Evolutionary conservation across 2,797 vertebrate genomes (phyloP), one percentile per base, ranked within the genome.

Genomic region (Falco biarmicus): DNA sequence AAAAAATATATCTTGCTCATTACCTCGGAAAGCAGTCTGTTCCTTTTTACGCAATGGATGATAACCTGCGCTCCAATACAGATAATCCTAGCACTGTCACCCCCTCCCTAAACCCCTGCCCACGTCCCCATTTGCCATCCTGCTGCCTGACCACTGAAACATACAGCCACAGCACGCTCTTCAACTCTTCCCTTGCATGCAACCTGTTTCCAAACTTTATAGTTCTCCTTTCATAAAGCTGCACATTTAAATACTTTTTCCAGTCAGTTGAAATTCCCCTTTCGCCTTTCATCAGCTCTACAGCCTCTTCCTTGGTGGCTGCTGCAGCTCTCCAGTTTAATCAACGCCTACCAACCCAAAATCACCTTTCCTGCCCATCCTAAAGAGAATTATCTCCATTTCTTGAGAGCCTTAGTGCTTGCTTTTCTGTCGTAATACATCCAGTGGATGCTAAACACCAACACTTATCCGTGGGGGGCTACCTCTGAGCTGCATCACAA

Each of bases 31-130:
- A 53, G 20, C 29, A 22, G 15, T 3, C 63, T 18, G 39, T 28
- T 51, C 13, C 0, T 25, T 68, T 37, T 8, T 3, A 3, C 2
- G 9, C 31, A 26, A 4, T 0, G 28, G 57, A 39, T 0, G 2
- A 5, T 8, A 13, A 9, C 17, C 1, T 13, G 41, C 31, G 9
- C 41, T 17, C 64, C 1, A 15, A 24, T 4, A 39, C 2, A 4
- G 37, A 11, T 1, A 17, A 28, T 11, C 48, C 26, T 61, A 14
- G 29, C 28, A 6, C 47, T 13, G 3, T 0, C 15, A 41, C 6
- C 28, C 43, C 29, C 41, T 19, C 48, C 18, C 48, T 60, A 41
- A 37, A 29, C n/a, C 51, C 32, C 70, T 24, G 64, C 39, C 57
- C 57, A 13, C 7, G 0, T 3, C 45, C 80, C 70, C 5, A 1